These are phyloP conservation scores for Drosophila parabipectinata DNA, from an alignment of 1,140 invertebrate species.

Conservation along the genomic window DNA sequence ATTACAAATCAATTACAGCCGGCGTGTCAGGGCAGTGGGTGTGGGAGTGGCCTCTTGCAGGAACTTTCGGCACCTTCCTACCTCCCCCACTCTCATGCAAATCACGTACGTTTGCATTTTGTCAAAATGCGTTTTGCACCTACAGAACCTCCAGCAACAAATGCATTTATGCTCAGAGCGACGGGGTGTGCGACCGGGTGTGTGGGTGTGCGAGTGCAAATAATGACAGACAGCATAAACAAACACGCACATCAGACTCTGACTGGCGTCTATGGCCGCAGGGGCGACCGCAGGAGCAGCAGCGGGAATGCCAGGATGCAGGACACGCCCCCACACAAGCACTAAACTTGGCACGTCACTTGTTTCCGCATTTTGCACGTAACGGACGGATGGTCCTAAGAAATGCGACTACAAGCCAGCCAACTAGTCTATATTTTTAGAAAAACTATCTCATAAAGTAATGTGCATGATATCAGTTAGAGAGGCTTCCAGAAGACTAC, in stretches of 20 bases:
- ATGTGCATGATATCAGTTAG: background rate
- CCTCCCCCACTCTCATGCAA: constrained; percentile 49
- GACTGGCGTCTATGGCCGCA: constrained; percentile 60
- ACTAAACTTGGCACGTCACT: constrained; percentile 64
- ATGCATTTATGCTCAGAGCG: constrained; percentile 29
- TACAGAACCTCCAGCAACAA: constrained; percentile 52
- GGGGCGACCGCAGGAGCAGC: constrained; percentile 52
- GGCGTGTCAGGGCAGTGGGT: constrained; percentile 29
- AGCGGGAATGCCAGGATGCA: constrained; percentile 31
- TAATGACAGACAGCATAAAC: constrained; percentile 79
- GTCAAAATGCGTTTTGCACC: constrained; percentile 79
- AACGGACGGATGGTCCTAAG: constrained; percentile 51
- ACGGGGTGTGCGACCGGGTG: constrained; percentile 5
- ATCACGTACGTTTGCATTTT: constrained; percentile 80
- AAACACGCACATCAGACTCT: constrained; percentile 70
- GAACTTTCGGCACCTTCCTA: background rate
- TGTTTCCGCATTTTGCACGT: constrained; percentile 77
- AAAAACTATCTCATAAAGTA: too few relatives aligned
- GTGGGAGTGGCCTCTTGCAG: constrained; percentile 12
- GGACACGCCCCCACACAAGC: constrained; percentile 30
- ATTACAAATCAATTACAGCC: constrained; percentile 79
- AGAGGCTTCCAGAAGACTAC: too few relatives aligned
- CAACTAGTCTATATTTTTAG: background rate
- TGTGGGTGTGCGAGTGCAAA: constrained; percentile 55
- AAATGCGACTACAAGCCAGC: constrained; percentile 12